Conservation (phyloP, 2,888 invertebrate genomes). For the Orchesellides sinensis region DNA sequence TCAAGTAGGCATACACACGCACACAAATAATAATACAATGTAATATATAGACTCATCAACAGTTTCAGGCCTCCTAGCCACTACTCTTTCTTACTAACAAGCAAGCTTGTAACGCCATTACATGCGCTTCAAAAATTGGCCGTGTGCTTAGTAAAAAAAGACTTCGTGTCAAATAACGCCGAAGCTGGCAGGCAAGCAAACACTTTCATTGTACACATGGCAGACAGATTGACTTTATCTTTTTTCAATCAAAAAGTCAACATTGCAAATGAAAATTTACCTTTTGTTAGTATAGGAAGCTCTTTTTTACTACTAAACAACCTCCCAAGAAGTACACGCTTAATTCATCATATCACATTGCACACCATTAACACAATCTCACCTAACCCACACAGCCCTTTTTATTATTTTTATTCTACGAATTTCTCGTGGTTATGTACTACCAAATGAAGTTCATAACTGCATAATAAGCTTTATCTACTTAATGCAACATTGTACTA, state of each 20-base stretch:
- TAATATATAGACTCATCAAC: conserved; percentile 51
- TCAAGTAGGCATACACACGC: no score
- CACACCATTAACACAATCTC: conserved; percentile 45
- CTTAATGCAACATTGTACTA: neutral
- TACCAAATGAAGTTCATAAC: neutral
- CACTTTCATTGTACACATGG: conserved; percentile 52
- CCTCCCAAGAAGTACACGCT: conserved; percentile 59
- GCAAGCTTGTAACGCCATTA: no score
- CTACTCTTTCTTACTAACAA: no score
- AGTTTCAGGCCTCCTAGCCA: conserved; percentile 54
- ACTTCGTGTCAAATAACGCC: neutral
- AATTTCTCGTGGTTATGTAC: neutral
- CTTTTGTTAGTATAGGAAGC: conserved; percentile 14
- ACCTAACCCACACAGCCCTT: neutral
- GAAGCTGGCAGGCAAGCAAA: conserved; percentile 47
- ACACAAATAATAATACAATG: no score
- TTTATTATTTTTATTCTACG: conserved; percentile 4
- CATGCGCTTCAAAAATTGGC: no score
- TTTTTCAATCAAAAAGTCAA: conserved; percentile 47
- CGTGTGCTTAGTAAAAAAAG: neutral
- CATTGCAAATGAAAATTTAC: conserved; percentile 56
- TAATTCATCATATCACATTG: conserved; percentile 26
- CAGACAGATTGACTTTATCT: conserved; percentile 64
- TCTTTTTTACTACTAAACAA: conserved; percentile 9
- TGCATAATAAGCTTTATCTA: neutral